Evolutionary conservation across 2,797 vertebrate genomes (phyloP).

Genomic region (Heteromormyrus szaboi): DNA sequence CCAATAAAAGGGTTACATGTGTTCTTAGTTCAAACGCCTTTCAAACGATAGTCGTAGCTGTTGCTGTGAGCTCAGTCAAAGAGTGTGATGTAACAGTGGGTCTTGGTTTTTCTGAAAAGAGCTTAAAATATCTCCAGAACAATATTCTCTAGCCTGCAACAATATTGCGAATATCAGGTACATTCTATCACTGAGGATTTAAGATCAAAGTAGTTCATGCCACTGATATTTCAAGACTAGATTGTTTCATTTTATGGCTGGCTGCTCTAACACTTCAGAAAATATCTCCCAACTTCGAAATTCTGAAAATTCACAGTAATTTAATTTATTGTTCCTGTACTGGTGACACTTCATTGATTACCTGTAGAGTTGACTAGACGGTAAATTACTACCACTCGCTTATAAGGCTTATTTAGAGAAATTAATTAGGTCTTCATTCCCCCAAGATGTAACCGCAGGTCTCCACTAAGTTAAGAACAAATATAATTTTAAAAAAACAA

Average conservation of each 20-base stretch:
- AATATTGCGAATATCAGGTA: not conserved
- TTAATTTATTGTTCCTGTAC: not conserved
- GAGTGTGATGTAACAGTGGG: not conserved
- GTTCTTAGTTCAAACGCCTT: not conserved
- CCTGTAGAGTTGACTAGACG: not conserved
- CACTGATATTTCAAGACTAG: not conserved
- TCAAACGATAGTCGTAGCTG: not conserved
- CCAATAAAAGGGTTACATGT: not conserved
- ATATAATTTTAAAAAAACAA: not conserved
- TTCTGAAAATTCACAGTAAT: not conserved
- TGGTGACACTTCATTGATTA: slow-evolving; percentile 8
- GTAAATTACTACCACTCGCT: not conserved
- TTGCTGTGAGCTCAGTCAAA: not conserved
- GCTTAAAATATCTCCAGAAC: not conserved
- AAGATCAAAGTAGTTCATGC: not conserved
- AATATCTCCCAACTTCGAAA: not conserved
- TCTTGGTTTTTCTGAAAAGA: slow-evolving; percentile 8
- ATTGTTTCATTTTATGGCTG: not conserved
- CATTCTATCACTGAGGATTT: not conserved
- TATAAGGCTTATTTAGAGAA: not conserved
- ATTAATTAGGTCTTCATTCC: not conserved
- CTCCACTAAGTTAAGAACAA: not conserved
- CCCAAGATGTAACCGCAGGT: not conserved
- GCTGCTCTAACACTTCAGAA: not conserved
- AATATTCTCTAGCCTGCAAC: not conserved